Evolutionary conservation across 1,140 invertebrate genomes (phyloP), one percentile per base, ranked within the genome.

Genomic region (Heliconius hermathena): DNA sequence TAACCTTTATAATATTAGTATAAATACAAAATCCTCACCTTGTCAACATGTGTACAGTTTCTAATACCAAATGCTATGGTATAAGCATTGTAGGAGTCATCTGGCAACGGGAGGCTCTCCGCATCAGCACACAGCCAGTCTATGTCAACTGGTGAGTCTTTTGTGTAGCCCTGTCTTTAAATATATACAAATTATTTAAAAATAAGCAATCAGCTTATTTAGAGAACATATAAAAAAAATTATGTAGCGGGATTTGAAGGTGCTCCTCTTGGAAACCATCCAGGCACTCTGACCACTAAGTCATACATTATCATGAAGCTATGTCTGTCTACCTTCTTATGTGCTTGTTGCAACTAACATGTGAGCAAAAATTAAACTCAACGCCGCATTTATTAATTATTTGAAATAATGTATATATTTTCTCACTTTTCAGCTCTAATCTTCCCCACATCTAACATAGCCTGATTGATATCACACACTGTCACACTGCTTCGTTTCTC

Each of bases 31-130:
- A 57, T 3, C n/a, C 8, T 78, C 90, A 98, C 98, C 95, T 98
- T 98, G 71, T 99, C 97, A 79, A 99, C 96, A 91, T 99, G 97
- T 4, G 99, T 99, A 82, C 98, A 98, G 95, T 99, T 99, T 83
- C 99, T 94, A 80, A 99, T 98, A 46, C 99, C 99, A 96, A 99
- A 99, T 1, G 99, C 99, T 85, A 99, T 99, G 9, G 99, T 99
- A 91, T 99, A 99, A 1, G 98, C 98, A 89, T 97, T 98, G 94
- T 97, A 99, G 18, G 95, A 95, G 76, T 98, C 96, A 85, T 97
- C 96, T 3, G 96, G 94, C 85, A 99, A 96, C 2, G 98, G 96
- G 60, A 99, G 94, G 76, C 97, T 93, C 95, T 99, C 99, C 18
- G 99, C 99, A 96, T 99, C 97, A 1, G 97, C 98, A 89, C 97